Evolutionary conservation across 2,113 vertebrate genomes (phyloP).

Genomic region (Erinaceus europaeus): DNA sequence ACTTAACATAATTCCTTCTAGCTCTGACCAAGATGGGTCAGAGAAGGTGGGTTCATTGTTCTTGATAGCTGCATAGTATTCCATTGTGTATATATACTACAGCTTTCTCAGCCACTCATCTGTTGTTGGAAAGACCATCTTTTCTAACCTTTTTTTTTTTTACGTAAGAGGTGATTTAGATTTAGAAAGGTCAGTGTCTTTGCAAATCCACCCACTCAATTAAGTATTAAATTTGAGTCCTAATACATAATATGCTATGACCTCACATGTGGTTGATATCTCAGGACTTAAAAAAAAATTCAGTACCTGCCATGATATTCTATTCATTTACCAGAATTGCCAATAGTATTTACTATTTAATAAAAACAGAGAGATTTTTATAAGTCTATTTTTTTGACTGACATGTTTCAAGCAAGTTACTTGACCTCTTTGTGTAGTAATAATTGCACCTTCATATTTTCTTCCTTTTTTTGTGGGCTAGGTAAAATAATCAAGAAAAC

Average conservation of each 20-base stretch:
- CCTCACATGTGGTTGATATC: too few species aligned
- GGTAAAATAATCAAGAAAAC: background rate
- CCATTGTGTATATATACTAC: too few species aligned
- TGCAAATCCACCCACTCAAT: background rate
- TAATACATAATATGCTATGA: background rate
- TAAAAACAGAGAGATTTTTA: background rate
- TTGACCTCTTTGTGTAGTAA: slow-evolving; percentile 8
- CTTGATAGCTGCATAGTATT: too few species aligned
- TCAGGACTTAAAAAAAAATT: too few species aligned
- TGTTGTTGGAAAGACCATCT: too few species aligned
- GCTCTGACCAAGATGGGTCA: too few species aligned
- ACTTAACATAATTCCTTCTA: too few species aligned
- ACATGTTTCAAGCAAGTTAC: background rate
- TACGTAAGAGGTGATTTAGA: background rate
- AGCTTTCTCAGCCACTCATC: too few species aligned
- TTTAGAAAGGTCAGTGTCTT: background rate
- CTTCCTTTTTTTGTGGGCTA: background rate
- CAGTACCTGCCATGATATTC: background rate
- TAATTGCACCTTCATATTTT: background rate
- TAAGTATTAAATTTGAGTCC: background rate
- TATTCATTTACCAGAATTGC: background rate
- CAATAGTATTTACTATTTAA: background rate
- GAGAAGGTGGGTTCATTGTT: too few species aligned
- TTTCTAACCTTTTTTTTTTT: background rate
- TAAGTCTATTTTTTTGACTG: background rate